A percentile compares a stretch with the other conserved stretches of the same genome.
Evolutionary conservation across 2,113 vertebrate species (phyloP).

Genomic region (Dipodomys stephensi): DNA sequence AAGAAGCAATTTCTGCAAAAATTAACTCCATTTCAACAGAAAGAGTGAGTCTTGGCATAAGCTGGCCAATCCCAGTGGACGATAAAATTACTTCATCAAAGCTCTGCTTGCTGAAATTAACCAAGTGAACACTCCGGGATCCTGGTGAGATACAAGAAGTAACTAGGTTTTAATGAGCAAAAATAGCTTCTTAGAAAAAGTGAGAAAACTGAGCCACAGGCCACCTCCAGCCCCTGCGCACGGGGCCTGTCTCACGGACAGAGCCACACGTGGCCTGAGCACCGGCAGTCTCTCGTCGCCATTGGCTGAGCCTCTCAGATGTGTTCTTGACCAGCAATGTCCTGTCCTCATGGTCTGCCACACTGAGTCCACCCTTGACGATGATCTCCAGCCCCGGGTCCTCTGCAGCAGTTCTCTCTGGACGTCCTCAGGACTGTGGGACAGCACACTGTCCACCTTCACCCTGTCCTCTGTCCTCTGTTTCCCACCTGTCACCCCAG

Average conservation of each 20-base stretch:
- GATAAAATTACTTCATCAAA: slow-evolving; percentile 91
- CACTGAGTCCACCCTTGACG: no score
- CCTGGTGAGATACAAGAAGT: slow-evolving; percentile 87
- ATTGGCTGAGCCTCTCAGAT: no score
- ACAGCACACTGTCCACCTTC: no score
- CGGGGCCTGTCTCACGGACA: not conserved
- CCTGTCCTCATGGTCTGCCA: no score
- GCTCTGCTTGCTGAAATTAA: slow-evolving; percentile 91
- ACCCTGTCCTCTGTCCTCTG: no score
- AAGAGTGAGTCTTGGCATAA: slow-evolving; percentile 89
- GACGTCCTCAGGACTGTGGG: no score
- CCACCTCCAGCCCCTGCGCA: not conserved
- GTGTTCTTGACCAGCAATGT: no score
- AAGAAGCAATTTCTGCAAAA: slow-evolving; percentile 92
- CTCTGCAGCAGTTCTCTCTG: no score
- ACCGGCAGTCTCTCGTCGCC: not conserved
- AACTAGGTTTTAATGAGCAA: slow-evolving; percentile 90
- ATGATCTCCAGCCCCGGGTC: no score
- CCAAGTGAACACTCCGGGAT: slow-evolving; percentile 87
- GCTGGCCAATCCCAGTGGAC: slow-evolving; percentile 88
- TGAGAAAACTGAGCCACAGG: slow-evolving; percentile 79
- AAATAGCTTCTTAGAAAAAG: slow-evolving; percentile 87
- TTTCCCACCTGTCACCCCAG: no score
- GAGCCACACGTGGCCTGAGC: not conserved
- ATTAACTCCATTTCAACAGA: slow-evolving; percentile 92